Percentiles rank a stretch among this genome's conserved stretches.
phyloP scores from a whole-genome alignment of 92 coral and sea anemone genomes.

The Muricea muricata region DNA sequence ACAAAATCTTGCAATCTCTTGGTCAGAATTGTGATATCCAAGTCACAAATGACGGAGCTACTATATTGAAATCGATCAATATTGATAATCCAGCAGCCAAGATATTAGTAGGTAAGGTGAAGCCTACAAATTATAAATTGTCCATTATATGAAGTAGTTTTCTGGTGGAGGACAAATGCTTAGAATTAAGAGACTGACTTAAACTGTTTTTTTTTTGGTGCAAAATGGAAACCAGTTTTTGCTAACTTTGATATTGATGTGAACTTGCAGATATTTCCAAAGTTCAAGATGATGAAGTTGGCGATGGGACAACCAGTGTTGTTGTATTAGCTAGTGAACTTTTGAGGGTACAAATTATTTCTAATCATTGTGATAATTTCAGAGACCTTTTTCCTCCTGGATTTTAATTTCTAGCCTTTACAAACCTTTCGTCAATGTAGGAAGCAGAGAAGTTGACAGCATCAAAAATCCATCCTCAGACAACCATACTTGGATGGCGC shows the following conservation, averaged over 20 bases:
- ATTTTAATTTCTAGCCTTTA: too few relatives aligned
- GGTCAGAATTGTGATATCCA: conserved; percentile 87
- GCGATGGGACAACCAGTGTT: conserved; percentile 99
- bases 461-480: conserved; percentile 95
- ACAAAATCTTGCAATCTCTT: conserved; percentile 92
- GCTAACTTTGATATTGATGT: not conserved
- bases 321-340: conserved; percentile 95
- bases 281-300: conserved; percentile 99
- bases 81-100: conserved; percentile 99
- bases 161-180: too few relatives aligned
- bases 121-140: not conserved
- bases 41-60: conserved; percentile 99
- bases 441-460: conserved; percentile 94
- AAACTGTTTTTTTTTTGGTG: not conserved
- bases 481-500: conserved; percentile 94
- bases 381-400: not conserved
- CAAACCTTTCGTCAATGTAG: conserved; percentile 42
- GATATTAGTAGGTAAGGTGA: conserved; percentile 85
- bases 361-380: too few relatives aligned
- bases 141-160: too few relatives aligned
- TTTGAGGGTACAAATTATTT: conserved; percentile 70
- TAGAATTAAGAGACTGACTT: too few relatives aligned
- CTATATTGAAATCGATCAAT: conserved; percentile 92
- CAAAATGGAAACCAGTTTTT: not conserved
- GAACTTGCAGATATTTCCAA: conserved; percentile 80